phyloP scores from a whole-genome alignment of 2,888 invertebrate genomes.

The Parnassius glacialis region DNA sequence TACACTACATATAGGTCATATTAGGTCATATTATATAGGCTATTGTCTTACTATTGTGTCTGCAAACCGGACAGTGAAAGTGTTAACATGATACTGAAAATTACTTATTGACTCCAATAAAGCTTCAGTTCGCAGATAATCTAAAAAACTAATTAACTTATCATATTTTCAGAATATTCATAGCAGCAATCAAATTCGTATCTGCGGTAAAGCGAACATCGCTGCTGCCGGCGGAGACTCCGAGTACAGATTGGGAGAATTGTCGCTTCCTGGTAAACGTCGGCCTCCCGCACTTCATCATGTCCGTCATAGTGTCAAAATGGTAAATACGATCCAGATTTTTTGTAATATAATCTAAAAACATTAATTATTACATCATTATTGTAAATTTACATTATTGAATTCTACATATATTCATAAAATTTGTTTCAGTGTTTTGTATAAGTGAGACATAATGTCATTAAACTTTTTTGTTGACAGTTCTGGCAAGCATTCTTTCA shows the following conservation, averaged over 20 bases:
- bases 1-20: too few species aligned
- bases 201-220: conserved; percentile 54
- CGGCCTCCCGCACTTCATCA: conserved; percentile 61
- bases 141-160: background rate
- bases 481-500: conserved; percentile 86
- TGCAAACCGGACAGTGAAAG: too few species aligned
- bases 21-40: too few species aligned
- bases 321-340: conserved; percentile 48
- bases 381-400: too few species aligned
- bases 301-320: conserved; percentile 68
- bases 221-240: conserved; percentile 50
- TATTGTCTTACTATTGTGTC: too few species aligned
- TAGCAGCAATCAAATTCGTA: conserved; percentile 75
- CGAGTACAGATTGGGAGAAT: conserved; percentile 83
- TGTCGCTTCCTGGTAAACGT: conserved; percentile 85
- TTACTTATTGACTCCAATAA: too few species aligned
- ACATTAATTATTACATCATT: too few species aligned
- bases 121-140: too few species aligned
- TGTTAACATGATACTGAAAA: too few species aligned
- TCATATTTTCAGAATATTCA: conserved; percentile 71
- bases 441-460: conserved; percentile 7
- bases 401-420: too few species aligned
- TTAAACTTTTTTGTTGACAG: conserved; percentile 59
- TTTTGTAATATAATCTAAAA: too few species aligned
- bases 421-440: too few species aligned